These are phyloP conservation scores for Tipula helvola DNA, from an alignment of 2,888 invertebrate genomes.

Conservation along the genomic window DNA sequence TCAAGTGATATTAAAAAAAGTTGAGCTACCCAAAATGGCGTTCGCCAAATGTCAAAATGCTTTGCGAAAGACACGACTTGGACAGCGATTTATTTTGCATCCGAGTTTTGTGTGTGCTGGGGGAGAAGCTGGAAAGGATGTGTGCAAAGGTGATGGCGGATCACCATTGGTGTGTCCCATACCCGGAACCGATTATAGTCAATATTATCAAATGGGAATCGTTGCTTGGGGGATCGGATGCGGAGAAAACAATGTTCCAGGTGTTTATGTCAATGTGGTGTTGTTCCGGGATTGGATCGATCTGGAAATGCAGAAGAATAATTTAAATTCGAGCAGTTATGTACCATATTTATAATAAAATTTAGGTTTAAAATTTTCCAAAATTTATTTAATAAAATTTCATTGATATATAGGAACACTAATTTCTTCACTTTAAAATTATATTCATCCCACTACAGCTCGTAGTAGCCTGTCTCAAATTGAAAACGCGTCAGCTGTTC, in stretches of 20 bases:
- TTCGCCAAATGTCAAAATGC: conserved; percentile 28
- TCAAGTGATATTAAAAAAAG: conserved; percentile 46
- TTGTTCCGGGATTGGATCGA: conserved; percentile 51
- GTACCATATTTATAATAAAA: conserved; percentile 14
- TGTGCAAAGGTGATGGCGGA: conserved; percentile 60
- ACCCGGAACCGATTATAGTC: conserved; percentile 24
- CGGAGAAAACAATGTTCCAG: conserved; percentile 46
- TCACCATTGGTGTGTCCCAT: conserved; percentile 58
- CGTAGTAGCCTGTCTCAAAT: background rate
- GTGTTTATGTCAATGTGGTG: conserved; percentile 55
- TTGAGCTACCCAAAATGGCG: conserved; percentile 52
- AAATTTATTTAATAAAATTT: background rate
- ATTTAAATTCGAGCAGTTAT: background rate
- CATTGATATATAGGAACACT: background rate
- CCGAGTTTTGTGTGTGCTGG: conserved; percentile 60
- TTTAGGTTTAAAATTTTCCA: background rate
- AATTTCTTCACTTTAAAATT: background rate
- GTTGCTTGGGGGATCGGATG: conserved; percentile 73
- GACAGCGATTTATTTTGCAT: conserved; percentile 47
- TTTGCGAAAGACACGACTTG: conserved; percentile 49
- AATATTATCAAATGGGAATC: conserved; percentile 37
- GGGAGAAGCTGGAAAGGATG: conserved; percentile 52
- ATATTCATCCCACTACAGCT: background rate
- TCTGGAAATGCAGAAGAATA: conserved; percentile 21
- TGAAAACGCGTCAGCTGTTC: background rate